Conservation (phyloP, 2,888 invertebrate species). For the Plagiodera versicolora region DNA sequence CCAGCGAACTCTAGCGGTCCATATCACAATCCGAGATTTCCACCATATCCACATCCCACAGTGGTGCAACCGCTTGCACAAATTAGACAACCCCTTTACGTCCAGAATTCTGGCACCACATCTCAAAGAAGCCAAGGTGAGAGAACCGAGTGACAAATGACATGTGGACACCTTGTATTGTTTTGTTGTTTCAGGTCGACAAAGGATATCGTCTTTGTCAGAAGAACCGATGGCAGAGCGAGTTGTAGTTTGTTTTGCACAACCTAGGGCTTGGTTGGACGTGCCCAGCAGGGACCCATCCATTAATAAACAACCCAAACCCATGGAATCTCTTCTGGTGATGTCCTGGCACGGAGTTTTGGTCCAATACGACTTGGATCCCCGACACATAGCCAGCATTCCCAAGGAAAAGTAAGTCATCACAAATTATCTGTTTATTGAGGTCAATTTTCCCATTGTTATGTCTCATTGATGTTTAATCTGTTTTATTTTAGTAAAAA, state of each 20-base stretch:
- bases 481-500: no score
- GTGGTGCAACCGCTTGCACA: constrained; percentile 82
- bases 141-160: no score
- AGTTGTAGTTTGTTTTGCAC: constrained; percentile 79
- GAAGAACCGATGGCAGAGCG: constrained; percentile 74
- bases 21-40: constrained; percentile 85
- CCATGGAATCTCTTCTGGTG: constrained; percentile 84
- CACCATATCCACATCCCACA: constrained; percentile 87
- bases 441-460: no score
- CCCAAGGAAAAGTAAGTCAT: constrained; percentile 75
- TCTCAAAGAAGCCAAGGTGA: constrained; percentile 59
- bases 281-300: constrained; percentile 37
- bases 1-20: constrained; percentile 60
- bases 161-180: no score
- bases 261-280: constrained; percentile 71
- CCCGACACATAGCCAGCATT: constrained; percentile 66
- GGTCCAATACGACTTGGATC: constrained; percentile 86
- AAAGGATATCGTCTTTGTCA: constrained; percentile 69
- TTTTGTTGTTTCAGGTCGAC: constrained; percentile 57
- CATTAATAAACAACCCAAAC: constrained; percentile 55
- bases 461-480: no score
- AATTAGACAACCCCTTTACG: constrained; percentile 70
- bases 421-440: no score
- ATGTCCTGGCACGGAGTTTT: constrained; percentile 87
- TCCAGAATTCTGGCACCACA: constrained; percentile 57